Evolutionary conservation across 1,140 invertebrate species (phyloP).

Genomic region (Odontomachus brunneus): DNA sequence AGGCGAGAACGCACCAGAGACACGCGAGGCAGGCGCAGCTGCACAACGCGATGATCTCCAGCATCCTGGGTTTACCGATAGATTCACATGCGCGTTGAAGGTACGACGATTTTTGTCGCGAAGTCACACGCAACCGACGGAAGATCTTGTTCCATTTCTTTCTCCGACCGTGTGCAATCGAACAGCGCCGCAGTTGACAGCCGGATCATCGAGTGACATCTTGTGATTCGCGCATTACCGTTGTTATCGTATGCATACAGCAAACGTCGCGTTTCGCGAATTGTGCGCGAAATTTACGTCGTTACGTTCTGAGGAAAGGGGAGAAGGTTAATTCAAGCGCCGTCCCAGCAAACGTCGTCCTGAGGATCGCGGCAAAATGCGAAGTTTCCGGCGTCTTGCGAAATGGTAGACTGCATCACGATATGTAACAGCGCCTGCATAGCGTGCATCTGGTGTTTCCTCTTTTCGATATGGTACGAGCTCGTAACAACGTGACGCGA

Average conservation of each 20-base stretch:
- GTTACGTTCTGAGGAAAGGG: background rate
- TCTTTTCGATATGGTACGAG: constrained; percentile 72
- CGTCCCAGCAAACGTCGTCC: background rate
- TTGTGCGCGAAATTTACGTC: background rate
- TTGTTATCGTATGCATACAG: background rate
- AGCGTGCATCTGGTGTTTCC: constrained; percentile 71
- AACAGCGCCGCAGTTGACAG: background rate
- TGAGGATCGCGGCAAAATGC: constrained; percentile 1
- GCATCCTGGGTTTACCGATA: constrained; percentile 3
- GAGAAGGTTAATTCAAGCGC: background rate
- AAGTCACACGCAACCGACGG: background rate
- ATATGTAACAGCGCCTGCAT: constrained; percentile 70
- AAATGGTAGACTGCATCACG: constrained; percentile 72
- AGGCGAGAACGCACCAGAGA: background rate
- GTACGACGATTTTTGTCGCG: background rate
- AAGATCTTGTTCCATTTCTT: background rate
- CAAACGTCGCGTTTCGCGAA: background rate
- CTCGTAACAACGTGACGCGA: background rate
- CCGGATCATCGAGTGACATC: too few relatives aligned
- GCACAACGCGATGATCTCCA: background rate
- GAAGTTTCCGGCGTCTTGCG: background rate
- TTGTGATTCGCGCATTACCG: background rate
- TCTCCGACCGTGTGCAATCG: background rate
- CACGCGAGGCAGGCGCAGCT: background rate
- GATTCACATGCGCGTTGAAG: background rate